Conservation (phyloP, 2,113 vertebrate species). For the Smithornis capensis region DNA sequence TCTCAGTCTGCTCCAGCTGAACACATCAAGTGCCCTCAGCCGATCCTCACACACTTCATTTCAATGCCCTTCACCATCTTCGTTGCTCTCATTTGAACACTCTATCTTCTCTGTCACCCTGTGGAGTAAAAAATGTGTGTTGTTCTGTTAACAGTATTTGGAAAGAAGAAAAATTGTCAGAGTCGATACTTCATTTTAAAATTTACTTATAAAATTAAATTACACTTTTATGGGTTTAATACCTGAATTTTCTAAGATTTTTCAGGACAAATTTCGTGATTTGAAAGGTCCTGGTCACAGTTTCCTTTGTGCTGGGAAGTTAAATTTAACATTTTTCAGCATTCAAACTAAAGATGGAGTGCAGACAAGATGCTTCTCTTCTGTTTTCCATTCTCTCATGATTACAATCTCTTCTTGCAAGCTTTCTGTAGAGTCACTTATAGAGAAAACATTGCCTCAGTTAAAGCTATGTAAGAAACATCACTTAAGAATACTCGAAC, state of each 20-base stretch:
- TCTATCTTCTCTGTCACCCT: not conserved
- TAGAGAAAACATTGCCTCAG: not conserved
- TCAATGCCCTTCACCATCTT: not conserved
- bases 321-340: not conserved
- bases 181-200: not conserved
- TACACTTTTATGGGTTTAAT: not conserved
- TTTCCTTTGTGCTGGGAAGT: not conserved
- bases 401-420: not conserved
- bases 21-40: not conserved
- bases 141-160: not conserved
- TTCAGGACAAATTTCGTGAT: not conserved
- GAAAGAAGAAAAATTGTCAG: not conserved
- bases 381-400: not conserved
- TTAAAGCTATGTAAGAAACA: not conserved
- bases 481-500: not conserved
- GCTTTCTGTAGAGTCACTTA: not conserved
- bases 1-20: not conserved
- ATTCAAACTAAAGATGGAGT: not conserved
- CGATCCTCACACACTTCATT: not conserved
- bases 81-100: not conserved
- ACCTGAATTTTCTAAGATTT: not conserved
- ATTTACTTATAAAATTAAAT: not conserved
- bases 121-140: not conserved
- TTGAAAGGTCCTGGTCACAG: not conserved
- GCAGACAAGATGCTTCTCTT: not conserved